Conservation (phyloP, 2,797 vertebrate genomes). For the Lateolabrax maculatus region DNA sequence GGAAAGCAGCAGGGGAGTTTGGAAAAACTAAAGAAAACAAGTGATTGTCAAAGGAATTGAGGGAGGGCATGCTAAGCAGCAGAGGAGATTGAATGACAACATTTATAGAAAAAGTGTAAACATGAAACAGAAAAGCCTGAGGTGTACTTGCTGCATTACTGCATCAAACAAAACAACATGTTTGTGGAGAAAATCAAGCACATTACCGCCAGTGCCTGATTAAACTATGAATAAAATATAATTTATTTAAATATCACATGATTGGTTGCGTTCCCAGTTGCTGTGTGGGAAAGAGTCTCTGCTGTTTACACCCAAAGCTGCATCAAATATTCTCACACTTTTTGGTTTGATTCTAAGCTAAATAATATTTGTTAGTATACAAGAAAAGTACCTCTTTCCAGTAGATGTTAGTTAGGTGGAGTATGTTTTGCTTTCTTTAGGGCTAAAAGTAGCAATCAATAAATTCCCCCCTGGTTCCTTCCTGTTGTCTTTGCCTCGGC, state of each 20-base stretch:
- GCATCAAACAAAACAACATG: conserved; percentile 68
- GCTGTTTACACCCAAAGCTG: conserved; percentile 28
- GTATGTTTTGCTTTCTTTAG: background rate
- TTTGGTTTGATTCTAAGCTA: conserved; percentile 9
- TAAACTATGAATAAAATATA: conserved; percentile 66
- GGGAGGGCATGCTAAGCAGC: conserved; percentile 44
- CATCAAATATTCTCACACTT: conserved; percentile 1
- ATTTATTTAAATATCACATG: conserved; percentile 54
- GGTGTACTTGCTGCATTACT: conserved; percentile 47
- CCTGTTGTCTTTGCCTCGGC: background rate
- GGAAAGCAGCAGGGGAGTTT: conserved; percentile 58
- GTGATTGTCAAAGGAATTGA: conserved; percentile 65
- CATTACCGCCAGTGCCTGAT: conserved; percentile 48
- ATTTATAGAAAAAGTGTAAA: conserved; percentile 57
- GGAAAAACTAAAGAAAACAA: conserved; percentile 62
- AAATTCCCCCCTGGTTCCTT: background rate
- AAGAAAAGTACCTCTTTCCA: background rate
- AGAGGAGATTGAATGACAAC: conserved; percentile 59
- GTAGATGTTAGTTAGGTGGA: background rate
- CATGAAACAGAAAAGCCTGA: conserved; percentile 54
- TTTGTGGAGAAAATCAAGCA: conserved; percentile 62
- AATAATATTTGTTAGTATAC: conserved; percentile 6
- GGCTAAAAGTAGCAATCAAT: conserved; percentile 1
- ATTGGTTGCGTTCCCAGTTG: conserved; percentile 43
- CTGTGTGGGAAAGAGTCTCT: conserved; percentile 22